Evolutionary conservation across 2,888 invertebrate species (phyloP).

Genomic region (Panopea generosa): DNA sequence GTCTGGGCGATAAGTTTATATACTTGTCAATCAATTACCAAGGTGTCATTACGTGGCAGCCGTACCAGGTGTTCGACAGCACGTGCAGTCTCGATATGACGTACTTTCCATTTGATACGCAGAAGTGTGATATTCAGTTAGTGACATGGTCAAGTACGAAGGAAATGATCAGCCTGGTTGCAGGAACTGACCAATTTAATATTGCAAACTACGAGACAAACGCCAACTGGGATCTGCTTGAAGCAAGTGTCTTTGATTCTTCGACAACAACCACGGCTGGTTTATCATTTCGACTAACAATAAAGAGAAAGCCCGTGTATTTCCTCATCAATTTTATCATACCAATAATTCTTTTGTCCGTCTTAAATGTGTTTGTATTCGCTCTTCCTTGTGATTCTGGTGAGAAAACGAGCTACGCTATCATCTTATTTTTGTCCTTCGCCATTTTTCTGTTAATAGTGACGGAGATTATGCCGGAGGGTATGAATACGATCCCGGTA

Average conservation of each 20-base stretch:
- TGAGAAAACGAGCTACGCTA: conserved; percentile 60
- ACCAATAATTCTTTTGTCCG: conserved; percentile 47
- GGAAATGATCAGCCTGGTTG: conserved; percentile 40
- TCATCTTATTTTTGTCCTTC: conserved; percentile 57
- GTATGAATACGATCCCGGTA: conserved; percentile 58
- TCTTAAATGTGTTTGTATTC: conserved; percentile 54
- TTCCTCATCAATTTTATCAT: conserved; percentile 58
- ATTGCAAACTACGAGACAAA: conserved; percentile 48
- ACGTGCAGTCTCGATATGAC: conserved; percentile 59
- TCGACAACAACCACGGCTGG: conserved; percentile 48
- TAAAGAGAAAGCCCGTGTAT: conserved; percentile 53
- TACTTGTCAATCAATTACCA: conserved; percentile 35
- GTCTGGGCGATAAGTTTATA: conserved; percentile 56
- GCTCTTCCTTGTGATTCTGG: conserved; percentile 58
- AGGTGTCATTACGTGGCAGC: conserved; percentile 53
- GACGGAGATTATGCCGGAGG: conserved; percentile 66
- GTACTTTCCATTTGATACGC: conserved; percentile 58
- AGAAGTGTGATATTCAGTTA: conserved; percentile 55
- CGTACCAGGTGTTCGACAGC: conserved; percentile 61
- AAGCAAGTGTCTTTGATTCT: conserved; percentile 38
- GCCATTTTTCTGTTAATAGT: conserved; percentile 61
- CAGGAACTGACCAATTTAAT: conserved; percentile 45
- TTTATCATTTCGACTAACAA: conserved; percentile 39
- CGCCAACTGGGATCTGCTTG: conserved; percentile 60
- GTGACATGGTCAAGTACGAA: conserved; percentile 60